Conservation (phyloP, 2,113 vertebrate species). For the pig (Sus scrofa) region T2T-Sscrofa CM000812.6:270436501-270437000, state of each 20-base stretch:
- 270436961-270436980: not conserved
- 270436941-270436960: conserved; percentile 30
- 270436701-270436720: conserved; percentile 31
- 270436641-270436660: not conserved
- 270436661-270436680: not conserved
- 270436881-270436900: conserved; percentile 7
- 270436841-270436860: not conserved
- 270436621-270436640: not conserved
- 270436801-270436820: not conserved
- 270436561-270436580: conserved; percentile 42
- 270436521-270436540: conserved; percentile 64
- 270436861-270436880: not conserved
- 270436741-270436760: conserved; percentile 10
- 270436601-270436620: not conserved
- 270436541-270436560: conserved; percentile 49
- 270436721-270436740: not conserved
- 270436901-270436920: not conserved
- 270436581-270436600: conserved; percentile 45
- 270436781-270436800: not conserved
- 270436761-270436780: conserved; percentile 21
- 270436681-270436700: not conserved
- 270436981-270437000: not conserved
- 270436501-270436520: conserved; percentile 25
- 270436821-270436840: not conserved
- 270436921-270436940: not conserved